phyloP scores from a whole-genome alignment of 2,888 invertebrate genomes.

The Erebia ligea region DNA sequence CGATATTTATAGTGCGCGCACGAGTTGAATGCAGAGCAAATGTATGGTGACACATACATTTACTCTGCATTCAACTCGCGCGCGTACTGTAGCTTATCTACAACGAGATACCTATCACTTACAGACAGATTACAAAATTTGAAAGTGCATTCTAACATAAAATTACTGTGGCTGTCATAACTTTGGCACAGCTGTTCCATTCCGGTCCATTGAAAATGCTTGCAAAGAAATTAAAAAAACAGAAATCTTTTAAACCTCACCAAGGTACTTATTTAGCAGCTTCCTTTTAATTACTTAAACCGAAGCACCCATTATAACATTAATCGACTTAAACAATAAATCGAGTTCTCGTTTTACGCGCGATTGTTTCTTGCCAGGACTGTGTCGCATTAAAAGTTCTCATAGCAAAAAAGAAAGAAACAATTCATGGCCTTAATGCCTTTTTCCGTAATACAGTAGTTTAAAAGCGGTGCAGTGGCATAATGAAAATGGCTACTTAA shows the following conservation, averaged over 20 bases:
- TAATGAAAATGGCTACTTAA: conserved; percentile 19
- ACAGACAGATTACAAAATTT: no score
- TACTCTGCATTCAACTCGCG: no score
- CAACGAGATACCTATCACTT: no score
- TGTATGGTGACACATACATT: no score
- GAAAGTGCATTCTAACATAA: no score
- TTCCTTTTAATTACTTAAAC: conserved; percentile 21
- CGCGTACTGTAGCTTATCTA: no score
- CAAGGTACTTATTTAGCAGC: conserved; percentile 12
- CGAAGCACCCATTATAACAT: conserved; percentile 37
- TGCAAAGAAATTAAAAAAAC: background rate
- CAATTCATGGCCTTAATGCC: conserved; percentile 15
- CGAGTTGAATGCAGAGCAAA: no score
- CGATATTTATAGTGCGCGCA: no score
- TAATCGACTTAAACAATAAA: conserved; percentile 54
- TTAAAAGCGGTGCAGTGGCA: background rate
- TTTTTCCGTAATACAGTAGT: conserved; percentile 23
- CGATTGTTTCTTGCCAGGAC: conserved; percentile 56
- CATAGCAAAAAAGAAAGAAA: conserved; percentile 37
- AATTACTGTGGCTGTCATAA: background rate
- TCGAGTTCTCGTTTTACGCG: conserved; percentile 54
- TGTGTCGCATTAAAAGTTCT: conserved; percentile 48
- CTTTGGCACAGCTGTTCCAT: background rate
- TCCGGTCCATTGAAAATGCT: background rate
- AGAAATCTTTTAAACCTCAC: background rate